Evolutionary conservation across 2,113 vertebrate species (phyloP).

Genomic region (Neodon shergylaensis): DNA sequence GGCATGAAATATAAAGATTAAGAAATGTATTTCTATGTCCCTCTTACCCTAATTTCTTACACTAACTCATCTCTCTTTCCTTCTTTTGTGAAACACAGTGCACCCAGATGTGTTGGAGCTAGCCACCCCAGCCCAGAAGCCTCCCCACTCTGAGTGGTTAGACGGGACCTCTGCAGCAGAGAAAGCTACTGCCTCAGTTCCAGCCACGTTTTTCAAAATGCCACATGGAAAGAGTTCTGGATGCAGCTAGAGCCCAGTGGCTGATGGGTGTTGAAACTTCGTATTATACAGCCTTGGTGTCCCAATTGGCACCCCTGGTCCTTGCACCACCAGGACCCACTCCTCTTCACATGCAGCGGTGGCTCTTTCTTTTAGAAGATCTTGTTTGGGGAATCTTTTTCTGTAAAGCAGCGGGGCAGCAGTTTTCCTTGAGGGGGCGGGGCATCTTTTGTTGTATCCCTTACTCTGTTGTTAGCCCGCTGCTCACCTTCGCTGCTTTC

Average conservation of each 20-base stretch:
- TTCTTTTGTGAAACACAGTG: conserved; percentile 74
- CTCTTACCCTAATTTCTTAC: conserved; percentile 59
- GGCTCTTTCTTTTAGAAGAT: conserved; percentile 62
- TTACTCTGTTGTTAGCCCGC: conserved; percentile 66
- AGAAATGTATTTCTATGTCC: neutral
- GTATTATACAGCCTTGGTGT: conserved; percentile 44
- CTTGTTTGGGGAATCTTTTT: conserved; percentile 63
- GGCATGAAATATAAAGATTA: neutral
- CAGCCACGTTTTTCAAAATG: conserved; percentile 84
- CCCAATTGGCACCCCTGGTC: conserved; percentile 54
- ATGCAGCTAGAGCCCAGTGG: conserved; percentile 74
- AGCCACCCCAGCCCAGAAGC: conserved; percentile 71
- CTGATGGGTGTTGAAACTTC: conserved; percentile 57
- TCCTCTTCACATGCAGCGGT: conserved; percentile 33
- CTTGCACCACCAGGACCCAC: conserved; percentile 1
- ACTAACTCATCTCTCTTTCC: conserved; percentile 56
- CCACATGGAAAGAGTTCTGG: conserved; percentile 84
- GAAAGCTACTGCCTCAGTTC: conserved; percentile 65
- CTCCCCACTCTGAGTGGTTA: conserved; percentile 80
- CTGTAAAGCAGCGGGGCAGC: conserved; percentile 68
- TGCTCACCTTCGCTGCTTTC: conserved; percentile 43
- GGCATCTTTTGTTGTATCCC: conserved; percentile 74
- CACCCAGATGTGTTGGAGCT: conserved; percentile 80
- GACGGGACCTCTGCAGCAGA: conserved; percentile 79
- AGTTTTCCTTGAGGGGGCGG: conserved; percentile 46